These are phyloP conservation scores for Acleris holmiana DNA, from an alignment of 2,888 invertebrate species.

Conservation along the genomic window DNA sequence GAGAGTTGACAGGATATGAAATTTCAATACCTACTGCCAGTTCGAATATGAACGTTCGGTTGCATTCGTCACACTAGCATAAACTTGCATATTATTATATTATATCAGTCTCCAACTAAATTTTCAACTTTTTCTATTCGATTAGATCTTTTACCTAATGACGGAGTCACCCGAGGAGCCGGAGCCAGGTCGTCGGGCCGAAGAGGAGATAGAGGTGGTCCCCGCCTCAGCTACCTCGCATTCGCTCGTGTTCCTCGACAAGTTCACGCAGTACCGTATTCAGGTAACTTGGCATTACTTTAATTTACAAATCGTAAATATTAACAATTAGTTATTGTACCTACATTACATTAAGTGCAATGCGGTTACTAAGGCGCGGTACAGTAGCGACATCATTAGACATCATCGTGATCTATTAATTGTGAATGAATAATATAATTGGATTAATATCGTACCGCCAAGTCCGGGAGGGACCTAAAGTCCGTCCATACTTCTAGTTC, in stretches of 20 bases:
- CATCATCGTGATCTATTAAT: too few relatives aligned
- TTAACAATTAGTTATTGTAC: background rate
- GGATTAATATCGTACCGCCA: too few relatives aligned
- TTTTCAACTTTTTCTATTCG: background rate
- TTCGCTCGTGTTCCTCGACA: slow-evolving; percentile 94
- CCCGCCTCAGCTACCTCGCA: slow-evolving; percentile 93
- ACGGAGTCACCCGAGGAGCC: slow-evolving; percentile 91
- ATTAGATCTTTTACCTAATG: slow-evolving; percentile 93
- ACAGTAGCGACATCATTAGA: too few relatives aligned
- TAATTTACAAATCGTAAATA: background rate
- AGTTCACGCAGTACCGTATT: slow-evolving; percentile 95
- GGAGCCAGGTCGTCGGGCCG: slow-evolving; percentile 88
- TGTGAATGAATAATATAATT: too few relatives aligned
- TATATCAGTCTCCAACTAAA: too few relatives aligned
- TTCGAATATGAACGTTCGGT: too few relatives aligned
- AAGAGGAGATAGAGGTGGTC: slow-evolving; percentile 96
- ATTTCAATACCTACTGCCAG: too few relatives aligned
- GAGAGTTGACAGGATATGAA: too few relatives aligned
- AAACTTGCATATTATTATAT: background rate
- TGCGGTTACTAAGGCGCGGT: too few relatives aligned
- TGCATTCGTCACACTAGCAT: background rate
- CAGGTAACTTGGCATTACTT: slow-evolving; percentile 73
- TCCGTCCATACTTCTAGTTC: too few relatives aligned
- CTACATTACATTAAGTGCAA: too few relatives aligned
- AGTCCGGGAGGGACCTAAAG: too few relatives aligned